Evolutionary conservation across 2,113 vertebrate genomes (phyloP).

Genomic region (Tupaia chinensis): DNA sequence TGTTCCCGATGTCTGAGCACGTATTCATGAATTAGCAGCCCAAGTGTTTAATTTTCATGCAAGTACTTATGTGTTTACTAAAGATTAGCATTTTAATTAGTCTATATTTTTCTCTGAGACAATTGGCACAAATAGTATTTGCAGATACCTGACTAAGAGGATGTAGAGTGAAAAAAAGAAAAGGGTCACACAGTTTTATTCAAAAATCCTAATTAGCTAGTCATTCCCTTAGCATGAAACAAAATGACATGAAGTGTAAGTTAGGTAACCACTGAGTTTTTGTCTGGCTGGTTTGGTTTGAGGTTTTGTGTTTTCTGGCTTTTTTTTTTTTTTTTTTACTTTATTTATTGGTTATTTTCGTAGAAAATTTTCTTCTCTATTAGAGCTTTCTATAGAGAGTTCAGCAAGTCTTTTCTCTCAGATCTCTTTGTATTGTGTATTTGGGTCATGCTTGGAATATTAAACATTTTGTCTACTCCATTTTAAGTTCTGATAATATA

Average conservation of each 20-base stretch:
- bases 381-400: neutral
- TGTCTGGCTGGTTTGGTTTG: neutral
- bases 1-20: slow-evolving; percentile 77
- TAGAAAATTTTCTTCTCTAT: slow-evolving; percentile 26
- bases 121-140: slow-evolving; percentile 73
- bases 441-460: neutral
- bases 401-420: slow-evolving; percentile 50
- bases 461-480: slow-evolving; percentile 64
- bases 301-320: neutral
- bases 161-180: slow-evolving; percentile 28
- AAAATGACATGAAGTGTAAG: slow-evolving; percentile 48
- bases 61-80: slow-evolving; percentile 77
- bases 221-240: slow-evolving; percentile 60
- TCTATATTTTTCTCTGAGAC: slow-evolving; percentile 69
- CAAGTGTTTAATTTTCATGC: slow-evolving; percentile 79
- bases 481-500: slow-evolving; percentile 61
- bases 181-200: slow-evolving; percentile 60
- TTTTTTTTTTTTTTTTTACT: slow-evolving; percentile 7
- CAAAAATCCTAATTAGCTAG: slow-evolving; percentile 63
- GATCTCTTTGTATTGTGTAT: neutral
- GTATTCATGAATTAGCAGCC: slow-evolving; percentile 70
- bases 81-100: slow-evolving; percentile 81
- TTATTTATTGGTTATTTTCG: slow-evolving; percentile 51
- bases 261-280: slow-evolving; percentile 56
- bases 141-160: slow-evolving; percentile 63